These are phyloP conservation scores for Chondrilla cf. caribensis DNA, from an alignment of 37 sponge, comb jelly and placozoan species.

Conservation along the genomic window DNA sequence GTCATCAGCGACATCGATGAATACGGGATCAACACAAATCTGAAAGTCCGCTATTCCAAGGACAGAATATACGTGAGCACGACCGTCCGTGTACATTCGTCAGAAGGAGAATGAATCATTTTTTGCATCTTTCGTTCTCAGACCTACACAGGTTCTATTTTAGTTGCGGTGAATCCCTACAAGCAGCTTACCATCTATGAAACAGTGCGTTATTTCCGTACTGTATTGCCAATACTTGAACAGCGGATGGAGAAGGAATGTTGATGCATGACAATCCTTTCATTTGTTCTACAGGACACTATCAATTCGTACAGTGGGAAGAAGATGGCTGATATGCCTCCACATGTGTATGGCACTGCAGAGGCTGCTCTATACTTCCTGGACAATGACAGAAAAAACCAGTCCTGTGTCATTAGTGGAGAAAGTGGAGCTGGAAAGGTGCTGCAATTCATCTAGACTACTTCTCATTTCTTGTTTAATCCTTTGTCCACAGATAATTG, in stretches of 20 bases:
- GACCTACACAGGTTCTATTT: conserved; percentile 92
- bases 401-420: conserved; percentile 93
- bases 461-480: no score
- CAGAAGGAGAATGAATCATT: neutral
- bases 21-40: conserved; percentile 86
- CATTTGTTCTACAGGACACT: conserved; percentile 48
- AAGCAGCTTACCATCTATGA: conserved; percentile 80
- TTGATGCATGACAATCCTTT: neutral
- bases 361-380: conserved; percentile 74
- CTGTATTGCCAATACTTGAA: neutral
- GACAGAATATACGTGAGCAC: conserved; percentile 81
- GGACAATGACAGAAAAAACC: conserved; percentile 68
- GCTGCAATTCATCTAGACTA: neutral
- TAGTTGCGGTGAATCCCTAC: conserved; percentile 95
- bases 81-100: neutral
- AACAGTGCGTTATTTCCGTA: conserved; percentile 34
- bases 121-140: conserved; percentile 21
- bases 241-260: neutral
- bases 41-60: conserved; percentile 72
- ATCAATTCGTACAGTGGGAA: conserved; percentile 68
- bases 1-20: conserved; percentile 91
- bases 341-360: conserved; percentile 91
- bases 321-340: conserved; percentile 83
- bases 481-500: neutral
- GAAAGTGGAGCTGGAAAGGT: conserved; percentile 97